Evolutionary conservation across 1,140 invertebrate genomes (phyloP), one percentile per base, ranked within the genome.

Genomic region (Bathynomus jamesi): DNA sequence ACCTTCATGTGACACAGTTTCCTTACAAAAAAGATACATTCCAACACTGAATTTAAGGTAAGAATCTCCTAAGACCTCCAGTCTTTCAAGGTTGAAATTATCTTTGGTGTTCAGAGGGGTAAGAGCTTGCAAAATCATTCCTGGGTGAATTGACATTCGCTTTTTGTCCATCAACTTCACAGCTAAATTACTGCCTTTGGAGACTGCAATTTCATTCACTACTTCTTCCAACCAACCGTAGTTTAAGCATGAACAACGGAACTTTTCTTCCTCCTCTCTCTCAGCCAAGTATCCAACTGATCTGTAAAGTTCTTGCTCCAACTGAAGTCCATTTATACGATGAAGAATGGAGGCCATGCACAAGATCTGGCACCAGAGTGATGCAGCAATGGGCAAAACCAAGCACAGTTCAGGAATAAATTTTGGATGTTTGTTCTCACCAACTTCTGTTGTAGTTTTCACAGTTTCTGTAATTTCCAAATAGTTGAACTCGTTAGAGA

Each of bases 21-120:
- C 60, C 8, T 60, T 29, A 0, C 60, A 10, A 61, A 53, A 69
- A 10, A 69, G 53, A 29, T 61, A 28, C 27, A 31, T 28, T n/a
- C 65, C 28, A 40, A 68, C 13, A 40, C 32, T 31, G 28, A 28
- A 72, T 30, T 67, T 64, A 7, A 76, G 66, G 53, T 73, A 76
- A n/a, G 71, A 65, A 31, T 76, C 75, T 1, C 75, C 75, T 24
- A 76, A 40, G 31, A 76, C 61, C 74, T 76, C 75, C 28, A 76
- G 46, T 30, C 75, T 65, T 53, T 76, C 75, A 21, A 71, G 27
- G 40, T 76, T 72, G 61, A 73, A 71, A 29, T 32, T 61, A 28
- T 76, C 75, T 65, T 69, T 61, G 3, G 69, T 28, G 32, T 40
- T 66, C 30, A 65, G 24, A n/a, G 73, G 72, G 13, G 72, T 76